These are phyloP conservation scores for Amia ocellicauda DNA, from an alignment of 2,113 vertebrate species.

Conservation along the genomic window DNA sequence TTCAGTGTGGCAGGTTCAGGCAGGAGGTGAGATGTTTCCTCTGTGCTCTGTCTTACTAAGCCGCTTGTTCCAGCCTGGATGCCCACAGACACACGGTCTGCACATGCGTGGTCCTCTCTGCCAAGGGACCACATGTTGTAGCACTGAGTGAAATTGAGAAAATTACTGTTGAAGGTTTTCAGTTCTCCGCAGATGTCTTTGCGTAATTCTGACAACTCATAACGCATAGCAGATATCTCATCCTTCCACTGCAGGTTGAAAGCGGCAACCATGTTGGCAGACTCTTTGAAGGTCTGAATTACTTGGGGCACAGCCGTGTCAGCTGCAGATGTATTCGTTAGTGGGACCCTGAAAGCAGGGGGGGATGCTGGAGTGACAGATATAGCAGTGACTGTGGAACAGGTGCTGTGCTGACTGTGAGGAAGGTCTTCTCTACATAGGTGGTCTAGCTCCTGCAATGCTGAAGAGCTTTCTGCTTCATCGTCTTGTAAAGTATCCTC, in stretches of 20 bases:
- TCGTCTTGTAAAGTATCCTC: constrained; percentile 61
- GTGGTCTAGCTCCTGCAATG: constrained; percentile 62
- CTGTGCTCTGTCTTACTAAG: constrained; percentile 65
- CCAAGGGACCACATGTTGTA: constrained; percentile 72
- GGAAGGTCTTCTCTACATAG: constrained; percentile 62
- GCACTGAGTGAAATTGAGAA: constrained; percentile 66
- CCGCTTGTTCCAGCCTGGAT: constrained; percentile 64
- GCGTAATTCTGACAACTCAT: constrained; percentile 64
- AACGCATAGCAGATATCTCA: constrained; percentile 69
- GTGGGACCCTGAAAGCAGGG: constrained; percentile 58
- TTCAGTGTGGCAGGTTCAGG: constrained; percentile 44
- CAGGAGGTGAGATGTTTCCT: constrained; percentile 68
- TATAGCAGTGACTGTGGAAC: constrained; percentile 53
- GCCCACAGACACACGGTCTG: constrained; percentile 62
- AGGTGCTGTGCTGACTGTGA: constrained; percentile 49
- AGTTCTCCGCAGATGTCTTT: constrained; percentile 68
- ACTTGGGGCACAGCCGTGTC: constrained; percentile 66
- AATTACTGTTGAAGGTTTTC: constrained; percentile 71
- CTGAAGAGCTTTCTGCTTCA: constrained; percentile 60
- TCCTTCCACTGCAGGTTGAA: constrained; percentile 73
- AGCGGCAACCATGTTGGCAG: constrained; percentile 63
- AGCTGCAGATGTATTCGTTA: constrained; percentile 46
- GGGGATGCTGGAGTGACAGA: constrained; percentile 58
- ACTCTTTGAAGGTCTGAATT: constrained; percentile 66
- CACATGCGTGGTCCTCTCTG: constrained; percentile 40